Percentiles rank a stretch among this genome's conserved stretches.
Evolutionary conservation across 1,140 invertebrate genomes (phyloP).

Genomic region (Drosophila sucinea): DNA sequence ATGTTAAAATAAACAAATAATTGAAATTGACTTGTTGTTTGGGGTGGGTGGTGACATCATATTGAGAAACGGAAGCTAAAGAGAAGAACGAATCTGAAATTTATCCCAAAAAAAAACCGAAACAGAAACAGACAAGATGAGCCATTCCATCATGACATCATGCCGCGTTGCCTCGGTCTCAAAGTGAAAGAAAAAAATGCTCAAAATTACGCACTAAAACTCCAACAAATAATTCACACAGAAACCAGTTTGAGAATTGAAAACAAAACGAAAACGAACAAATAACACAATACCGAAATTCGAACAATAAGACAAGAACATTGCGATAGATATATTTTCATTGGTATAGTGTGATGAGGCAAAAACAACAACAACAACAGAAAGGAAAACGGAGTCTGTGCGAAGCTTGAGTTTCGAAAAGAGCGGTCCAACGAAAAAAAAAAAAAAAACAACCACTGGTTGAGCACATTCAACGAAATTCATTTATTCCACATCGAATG

Average conservation of each 20-base stretch:
- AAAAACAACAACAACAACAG: conserved; percentile 10
- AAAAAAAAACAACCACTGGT: neutral
- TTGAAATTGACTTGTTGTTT: conserved; percentile 5
- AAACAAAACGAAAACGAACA: neutral
- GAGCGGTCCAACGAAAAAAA: no score
- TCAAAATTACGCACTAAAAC: conserved; percentile 8
- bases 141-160: conserved; percentile 9
- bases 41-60: conserved; percentile 4
- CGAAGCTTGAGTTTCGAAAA: neutral
- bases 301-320: neutral
- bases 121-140: neutral
- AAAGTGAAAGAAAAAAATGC: neutral
- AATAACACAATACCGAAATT: neutral
- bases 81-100: no score
- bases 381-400: neutral
- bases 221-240: neutral
- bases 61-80: neutral
- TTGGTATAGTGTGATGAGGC: neutral
- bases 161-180: neutral
- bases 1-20: conserved; percentile 14
- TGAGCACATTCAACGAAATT: neutral
- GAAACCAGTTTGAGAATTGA: conserved; percentile 9
- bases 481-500: neutral
- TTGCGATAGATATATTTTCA: neutral
- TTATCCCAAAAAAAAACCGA: neutral